phyloP scores from a whole-genome alignment of 2,113 vertebrate species.

The Cyprinodon brontotheroides region DNA sequence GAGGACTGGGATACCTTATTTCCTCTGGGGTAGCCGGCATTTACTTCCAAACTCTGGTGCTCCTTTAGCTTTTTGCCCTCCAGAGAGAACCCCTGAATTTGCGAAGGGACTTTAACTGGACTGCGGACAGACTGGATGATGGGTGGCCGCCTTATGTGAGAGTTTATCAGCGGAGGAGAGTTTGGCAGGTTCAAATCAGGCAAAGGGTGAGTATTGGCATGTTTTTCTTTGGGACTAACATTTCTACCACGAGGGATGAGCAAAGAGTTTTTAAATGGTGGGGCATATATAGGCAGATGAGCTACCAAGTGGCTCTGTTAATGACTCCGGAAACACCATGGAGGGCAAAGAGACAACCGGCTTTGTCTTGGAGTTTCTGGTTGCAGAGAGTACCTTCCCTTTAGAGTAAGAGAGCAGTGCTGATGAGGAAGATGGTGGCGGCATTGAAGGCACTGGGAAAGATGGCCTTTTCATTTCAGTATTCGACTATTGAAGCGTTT shows the following conservation, averaged over 20 bases:
- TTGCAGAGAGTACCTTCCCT: constrained; percentile 50
- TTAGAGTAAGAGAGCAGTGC: constrained; percentile 53
- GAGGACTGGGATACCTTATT: constrained; percentile 81
- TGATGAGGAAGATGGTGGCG: constrained; percentile 37
- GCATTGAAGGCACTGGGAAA: constrained; percentile 68
- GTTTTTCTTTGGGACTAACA: constrained; percentile 65
- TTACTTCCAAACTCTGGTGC: constrained; percentile 83
- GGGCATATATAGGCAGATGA: constrained; percentile 58
- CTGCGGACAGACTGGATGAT: constrained; percentile 79
- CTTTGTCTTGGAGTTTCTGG: constrained; percentile 63
- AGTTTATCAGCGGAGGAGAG: constrained; percentile 49
- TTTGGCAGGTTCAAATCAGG: constrained; percentile 58
- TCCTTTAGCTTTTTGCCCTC: constrained; percentile 86
- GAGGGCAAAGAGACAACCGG: constrained; percentile 60
- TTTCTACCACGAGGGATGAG: constrained; percentile 32
- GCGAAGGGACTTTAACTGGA: constrained; percentile 49
- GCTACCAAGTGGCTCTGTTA: constrained; percentile 62
- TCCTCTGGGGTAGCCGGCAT: constrained; percentile 80
- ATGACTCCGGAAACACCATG: constrained; percentile 69
- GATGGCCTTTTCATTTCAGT: constrained; percentile 65
- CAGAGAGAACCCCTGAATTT: constrained; percentile 53
- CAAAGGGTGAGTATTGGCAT: constrained; percentile 34
- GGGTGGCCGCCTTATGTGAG: constrained; percentile 69
- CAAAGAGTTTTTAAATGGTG: constrained; percentile 58
- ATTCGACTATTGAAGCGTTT: constrained; percentile 52